phyloP scores from a whole-genome alignment of 2,797 vertebrate genomes.

The Uromys caudimaculatus region DNA sequence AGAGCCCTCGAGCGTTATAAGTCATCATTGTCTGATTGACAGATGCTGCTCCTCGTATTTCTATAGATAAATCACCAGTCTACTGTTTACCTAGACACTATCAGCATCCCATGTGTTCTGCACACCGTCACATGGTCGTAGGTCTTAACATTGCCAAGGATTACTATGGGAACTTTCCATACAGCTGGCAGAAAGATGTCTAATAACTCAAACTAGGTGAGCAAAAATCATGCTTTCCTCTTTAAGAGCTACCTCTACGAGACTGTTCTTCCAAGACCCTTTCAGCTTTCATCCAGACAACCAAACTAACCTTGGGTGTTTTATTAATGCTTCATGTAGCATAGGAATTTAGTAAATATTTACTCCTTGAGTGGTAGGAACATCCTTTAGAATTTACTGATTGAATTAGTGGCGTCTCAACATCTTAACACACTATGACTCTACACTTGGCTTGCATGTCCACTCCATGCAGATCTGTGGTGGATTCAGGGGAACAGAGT shows the following conservation, averaged over 20 bases:
- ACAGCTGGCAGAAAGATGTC: background rate
- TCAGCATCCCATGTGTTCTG: background rate
- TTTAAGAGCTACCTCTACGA: background rate
- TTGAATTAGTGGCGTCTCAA: background rate
- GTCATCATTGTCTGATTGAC: background rate
- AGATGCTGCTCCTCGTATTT: background rate
- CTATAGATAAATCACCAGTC: background rate
- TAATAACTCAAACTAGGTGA: background rate
- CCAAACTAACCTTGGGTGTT: background rate
- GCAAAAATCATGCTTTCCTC: background rate
- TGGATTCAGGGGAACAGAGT: background rate
- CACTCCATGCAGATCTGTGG: background rate
- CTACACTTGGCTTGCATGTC: background rate
- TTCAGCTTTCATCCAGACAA: background rate
- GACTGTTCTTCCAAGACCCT: background rate
- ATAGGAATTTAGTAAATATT: background rate
- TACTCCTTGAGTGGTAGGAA: background rate
- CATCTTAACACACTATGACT: background rate
- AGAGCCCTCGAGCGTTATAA: background rate
- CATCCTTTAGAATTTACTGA: background rate
- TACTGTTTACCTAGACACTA: background rate
- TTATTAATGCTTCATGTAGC: background rate
- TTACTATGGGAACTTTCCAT: constrained; percentile 7
- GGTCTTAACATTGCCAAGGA: background rate
- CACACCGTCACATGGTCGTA: background rate